Base-by-base conservation (phyloP, 2,797 vertebrate species). In the Notoglanidium macrostoma region DNA sequence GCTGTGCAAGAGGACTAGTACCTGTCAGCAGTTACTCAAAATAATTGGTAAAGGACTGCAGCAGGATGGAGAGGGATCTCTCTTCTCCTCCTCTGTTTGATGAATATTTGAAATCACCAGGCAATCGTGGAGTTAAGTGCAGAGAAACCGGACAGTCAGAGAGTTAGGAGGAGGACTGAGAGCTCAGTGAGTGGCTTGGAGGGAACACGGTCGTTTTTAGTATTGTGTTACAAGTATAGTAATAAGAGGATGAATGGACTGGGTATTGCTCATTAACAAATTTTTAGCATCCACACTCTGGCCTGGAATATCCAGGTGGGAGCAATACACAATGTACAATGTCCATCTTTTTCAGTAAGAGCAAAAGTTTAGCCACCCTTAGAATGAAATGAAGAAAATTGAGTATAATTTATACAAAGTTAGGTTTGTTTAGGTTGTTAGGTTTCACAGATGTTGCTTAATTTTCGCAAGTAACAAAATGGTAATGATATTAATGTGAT, bases 11-110 rank as follows among this genome's bases (percentile, higher is more conserved):
- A 90, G 87, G 90, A 51, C 93, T 86, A 83, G 91, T 94, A 96
- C 95, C 95, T 96, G 95, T 96, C 95, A 95, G 95, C 95, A 96
- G 95, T 95, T 95, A 95, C 95, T 96, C 94, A 94, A 94, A 94
- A 93, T 96, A 96, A 96, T 96, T 96, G 95, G 95, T 95, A 95
- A 96, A 95, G 92, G 94, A 94, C 92, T 94, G 94, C 94, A 93
- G 91, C 92, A 84, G 95, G 95, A 95, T 91, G 90, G 93, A 92
- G 91, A 93, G 86, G 90, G 89, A 90, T 90, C 90, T 89, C 92
- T 93, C 91, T 85, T 90, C 89, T 92, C 72, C 78, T 87, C 84
- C 90, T 91, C 89, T 85, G 88, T 95, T 93, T 95, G 94, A 95
- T 90, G 91, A 93, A 94, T 93, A 93, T 95, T 95, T 95, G 93